A percentile compares a stretch with the other conserved stretches of the same genome.
Evolutionary conservation across 2,113 vertebrate species (phyloP).

Genomic region (Hippocampus guttulatus): DNA sequence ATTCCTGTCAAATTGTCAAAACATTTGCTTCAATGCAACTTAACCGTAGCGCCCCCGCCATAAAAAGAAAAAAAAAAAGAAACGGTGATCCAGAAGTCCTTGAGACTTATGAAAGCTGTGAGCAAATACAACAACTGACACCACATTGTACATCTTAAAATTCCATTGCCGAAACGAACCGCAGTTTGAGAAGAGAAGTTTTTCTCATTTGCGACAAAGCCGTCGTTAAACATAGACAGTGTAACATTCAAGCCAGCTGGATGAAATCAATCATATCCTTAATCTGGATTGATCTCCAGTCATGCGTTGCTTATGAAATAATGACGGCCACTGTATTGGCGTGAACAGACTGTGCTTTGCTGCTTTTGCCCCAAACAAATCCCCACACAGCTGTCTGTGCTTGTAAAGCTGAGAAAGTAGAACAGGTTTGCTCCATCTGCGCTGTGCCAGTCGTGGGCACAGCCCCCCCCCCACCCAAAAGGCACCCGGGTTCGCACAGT

Average conservation of each 20-base stretch:
- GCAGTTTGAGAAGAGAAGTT: not conserved
- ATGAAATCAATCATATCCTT: not conserved
- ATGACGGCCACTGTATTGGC: not conserved
- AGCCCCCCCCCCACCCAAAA: slow-evolving; percentile 11
- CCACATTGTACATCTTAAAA: not conserved
- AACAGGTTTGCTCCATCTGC: slow-evolving; percentile 51
- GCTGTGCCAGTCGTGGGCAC: slow-evolving; percentile 7
- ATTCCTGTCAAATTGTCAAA: not conserved
- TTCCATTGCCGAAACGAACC: not conserved
- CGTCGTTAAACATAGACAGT: not conserved
- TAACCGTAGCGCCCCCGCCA: too few species aligned
- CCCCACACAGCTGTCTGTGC: slow-evolving; percentile 34
- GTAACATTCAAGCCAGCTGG: slow-evolving; percentile 1
- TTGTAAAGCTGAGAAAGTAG: slow-evolving; percentile 31
- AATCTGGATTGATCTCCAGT: not conserved
- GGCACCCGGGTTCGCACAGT: slow-evolving; percentile 56
- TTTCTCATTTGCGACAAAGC: not conserved
- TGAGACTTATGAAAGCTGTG: not conserved
- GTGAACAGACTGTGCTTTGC: slow-evolving; percentile 5
- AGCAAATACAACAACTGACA: not conserved
- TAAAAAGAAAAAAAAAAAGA: not conserved
- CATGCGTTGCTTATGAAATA: not conserved
- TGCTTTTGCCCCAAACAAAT: slow-evolving; percentile 6
- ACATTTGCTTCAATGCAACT: not conserved
- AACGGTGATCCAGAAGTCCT: not conserved